Percentiles rank a stretch among this genome's conserved stretches.
These are phyloP conservation scores for Torymus tubicola DNA, from an alignment of 2,888 invertebrate genomes.

Conservation along the genomic window DNA sequence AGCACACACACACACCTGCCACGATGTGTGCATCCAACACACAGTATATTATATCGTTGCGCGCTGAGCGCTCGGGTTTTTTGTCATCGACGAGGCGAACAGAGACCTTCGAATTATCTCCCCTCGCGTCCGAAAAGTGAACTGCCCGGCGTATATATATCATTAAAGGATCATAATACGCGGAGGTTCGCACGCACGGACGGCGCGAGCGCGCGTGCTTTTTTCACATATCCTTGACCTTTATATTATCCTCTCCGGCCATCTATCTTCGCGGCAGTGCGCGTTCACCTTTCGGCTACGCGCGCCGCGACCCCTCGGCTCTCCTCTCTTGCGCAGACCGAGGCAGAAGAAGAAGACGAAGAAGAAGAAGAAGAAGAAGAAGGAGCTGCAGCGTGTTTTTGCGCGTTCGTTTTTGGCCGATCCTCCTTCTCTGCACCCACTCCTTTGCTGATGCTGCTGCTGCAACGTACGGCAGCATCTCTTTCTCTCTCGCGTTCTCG, in stretches of 20 bases:
- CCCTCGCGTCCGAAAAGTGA: too few relatives aligned
- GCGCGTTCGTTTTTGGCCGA: constrained; percentile 40
- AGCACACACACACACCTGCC: neutral
- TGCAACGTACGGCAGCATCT: neutral
- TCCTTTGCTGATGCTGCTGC: neutral
- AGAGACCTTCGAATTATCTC: too few relatives aligned
- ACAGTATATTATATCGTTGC: constrained; percentile 1
- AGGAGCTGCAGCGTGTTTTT: constrained; percentile 64
- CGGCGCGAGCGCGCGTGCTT: neutral
- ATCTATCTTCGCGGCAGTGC: constrained; percentile 44
- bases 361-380: constrained; percentile 44
- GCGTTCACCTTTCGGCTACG: constrained; percentile 58
- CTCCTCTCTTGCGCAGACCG: neutral
- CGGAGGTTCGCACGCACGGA: neutral
- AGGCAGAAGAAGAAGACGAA: neutral
- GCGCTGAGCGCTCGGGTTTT: too few relatives aligned
- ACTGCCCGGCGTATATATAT: constrained; percentile 2
- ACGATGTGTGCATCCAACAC: neutral
- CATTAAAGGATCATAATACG: neutral
- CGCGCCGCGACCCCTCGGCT: constrained; percentile 31
- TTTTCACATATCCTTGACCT: constrained; percentile 49
- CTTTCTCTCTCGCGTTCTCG: constrained; percentile 3
- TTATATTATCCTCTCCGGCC: constrained; percentile 47
- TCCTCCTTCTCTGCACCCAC: constrained; percentile 21
- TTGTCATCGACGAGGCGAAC: too few relatives aligned